phyloP scores from a whole-genome alignment of 2,113 vertebrate species.

The Blennius ocellaris region DNA sequence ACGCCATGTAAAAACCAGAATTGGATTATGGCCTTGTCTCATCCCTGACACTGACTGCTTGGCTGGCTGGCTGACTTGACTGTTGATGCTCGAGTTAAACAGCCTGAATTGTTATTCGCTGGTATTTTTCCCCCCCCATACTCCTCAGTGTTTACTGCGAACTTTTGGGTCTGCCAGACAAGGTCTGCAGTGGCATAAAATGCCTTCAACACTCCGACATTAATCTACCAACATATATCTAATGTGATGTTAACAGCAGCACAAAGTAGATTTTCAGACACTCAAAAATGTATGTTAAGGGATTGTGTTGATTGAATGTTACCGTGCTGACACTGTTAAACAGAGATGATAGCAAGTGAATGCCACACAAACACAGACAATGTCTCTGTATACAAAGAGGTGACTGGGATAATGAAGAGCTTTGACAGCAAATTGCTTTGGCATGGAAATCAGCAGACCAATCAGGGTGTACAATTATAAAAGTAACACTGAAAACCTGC shows the following conservation, averaged over 20 bases:
- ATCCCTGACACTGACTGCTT: conserved; percentile 76
- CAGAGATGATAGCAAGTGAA: background rate
- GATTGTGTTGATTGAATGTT: background rate
- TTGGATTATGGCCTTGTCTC: conserved; percentile 81
- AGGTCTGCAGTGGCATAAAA: conserved; percentile 4
- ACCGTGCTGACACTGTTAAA: background rate
- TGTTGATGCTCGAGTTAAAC: conserved; percentile 76
- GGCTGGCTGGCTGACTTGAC: conserved; percentile 71
- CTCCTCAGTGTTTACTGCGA: conserved; percentile 39
- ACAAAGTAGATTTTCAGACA: background rate
- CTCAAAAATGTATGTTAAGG: background rate
- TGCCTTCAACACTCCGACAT: background rate
- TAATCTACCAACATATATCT: background rate
- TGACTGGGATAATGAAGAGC: background rate
- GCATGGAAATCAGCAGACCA: background rate
- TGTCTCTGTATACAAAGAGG: background rate
- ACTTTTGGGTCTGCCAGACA: background rate
- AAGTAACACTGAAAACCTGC: background rate
- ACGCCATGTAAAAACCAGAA: conserved; percentile 80
- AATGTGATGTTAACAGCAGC: too few relatives aligned
- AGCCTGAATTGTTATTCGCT: conserved; percentile 64
- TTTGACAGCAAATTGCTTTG: background rate
- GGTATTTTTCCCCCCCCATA: conserved; percentile 41
- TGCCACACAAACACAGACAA: background rate
- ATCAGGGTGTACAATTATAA: background rate